phyloP scores from a whole-genome alignment of 1,140 invertebrate species.

The Globodera ellingtonae region DNA sequence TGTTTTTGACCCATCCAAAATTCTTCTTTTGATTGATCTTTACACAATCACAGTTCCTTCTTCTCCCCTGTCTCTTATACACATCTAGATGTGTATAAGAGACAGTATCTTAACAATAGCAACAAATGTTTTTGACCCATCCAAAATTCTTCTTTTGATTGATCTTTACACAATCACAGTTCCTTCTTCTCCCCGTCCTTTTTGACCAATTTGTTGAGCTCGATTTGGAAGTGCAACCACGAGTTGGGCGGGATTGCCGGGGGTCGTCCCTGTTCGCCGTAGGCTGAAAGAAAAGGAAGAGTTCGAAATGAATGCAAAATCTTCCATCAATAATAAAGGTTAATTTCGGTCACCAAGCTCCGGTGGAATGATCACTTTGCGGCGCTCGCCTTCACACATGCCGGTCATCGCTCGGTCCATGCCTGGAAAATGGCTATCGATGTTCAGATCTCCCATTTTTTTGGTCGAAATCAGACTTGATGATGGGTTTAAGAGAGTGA shows the following conservation, averaged over 20 bases:
- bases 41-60: too few relatives aligned
- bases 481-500: not conserved
- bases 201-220: constrained; percentile 55
- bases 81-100: too few relatives aligned
- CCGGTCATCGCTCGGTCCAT: constrained; percentile 63
- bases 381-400: constrained; percentile 70
- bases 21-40: too few relatives aligned
- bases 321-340: constrained; percentile 6
- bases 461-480: too few relatives aligned
- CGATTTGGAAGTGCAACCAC: constrained; percentile 60
- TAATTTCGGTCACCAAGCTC: constrained; percentile 63
- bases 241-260: constrained; percentile 67
- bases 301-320: constrained; percentile 14
- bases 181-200: constrained; percentile 42
- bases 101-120: not conserved
- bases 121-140: not conserved
- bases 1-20: too few relatives aligned
- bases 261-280: constrained; percentile 67
- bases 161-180: constrained; percentile 3
- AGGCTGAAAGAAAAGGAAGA: constrained; percentile 45
- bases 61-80: too few relatives aligned
- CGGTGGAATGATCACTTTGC: constrained; percentile 69
- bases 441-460: not conserved
- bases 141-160: not conserved
- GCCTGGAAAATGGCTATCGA: constrained; percentile 27